Evolutionary conservation across 2,113 vertebrate species (phyloP).

Genomic region (Platysteira castanea): DNA sequence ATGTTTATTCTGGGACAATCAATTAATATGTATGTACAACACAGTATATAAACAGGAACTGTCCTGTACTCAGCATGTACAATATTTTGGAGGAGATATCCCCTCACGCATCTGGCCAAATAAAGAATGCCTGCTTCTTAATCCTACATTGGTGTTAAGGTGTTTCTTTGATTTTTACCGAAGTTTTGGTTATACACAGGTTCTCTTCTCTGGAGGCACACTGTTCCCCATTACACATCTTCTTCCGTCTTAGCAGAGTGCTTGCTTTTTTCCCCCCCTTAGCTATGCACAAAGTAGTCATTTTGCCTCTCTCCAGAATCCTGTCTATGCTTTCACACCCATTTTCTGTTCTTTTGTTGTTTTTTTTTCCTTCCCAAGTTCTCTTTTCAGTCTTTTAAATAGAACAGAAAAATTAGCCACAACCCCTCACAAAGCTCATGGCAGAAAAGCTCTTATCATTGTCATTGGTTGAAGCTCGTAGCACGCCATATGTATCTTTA

Average conservation of each 20-base stretch:
- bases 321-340: background rate
- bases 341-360: background rate
- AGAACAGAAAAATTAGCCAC: background rate
- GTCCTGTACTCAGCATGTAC: background rate
- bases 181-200: background rate
- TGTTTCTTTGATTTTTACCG: background rate
- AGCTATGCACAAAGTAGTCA: background rate
- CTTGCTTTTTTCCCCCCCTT: background rate
- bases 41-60: background rate
- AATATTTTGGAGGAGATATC: background rate
- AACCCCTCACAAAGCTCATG: background rate
- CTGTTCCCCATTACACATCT: background rate
- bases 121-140: background rate
- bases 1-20: background rate
- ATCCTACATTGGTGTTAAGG: fast-evolving
- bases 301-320: background rate
- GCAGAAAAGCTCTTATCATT: background rate
- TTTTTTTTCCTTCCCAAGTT: background rate
- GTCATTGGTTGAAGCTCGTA: background rate
- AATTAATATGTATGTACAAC: background rate
- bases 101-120: background rate
- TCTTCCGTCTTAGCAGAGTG: background rate
- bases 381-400: background rate
- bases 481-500: background rate
- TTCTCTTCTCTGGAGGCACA: background rate